phyloP scores from a whole-genome alignment of 1,140 invertebrate species.

The Pteromalus puparum region DNA sequence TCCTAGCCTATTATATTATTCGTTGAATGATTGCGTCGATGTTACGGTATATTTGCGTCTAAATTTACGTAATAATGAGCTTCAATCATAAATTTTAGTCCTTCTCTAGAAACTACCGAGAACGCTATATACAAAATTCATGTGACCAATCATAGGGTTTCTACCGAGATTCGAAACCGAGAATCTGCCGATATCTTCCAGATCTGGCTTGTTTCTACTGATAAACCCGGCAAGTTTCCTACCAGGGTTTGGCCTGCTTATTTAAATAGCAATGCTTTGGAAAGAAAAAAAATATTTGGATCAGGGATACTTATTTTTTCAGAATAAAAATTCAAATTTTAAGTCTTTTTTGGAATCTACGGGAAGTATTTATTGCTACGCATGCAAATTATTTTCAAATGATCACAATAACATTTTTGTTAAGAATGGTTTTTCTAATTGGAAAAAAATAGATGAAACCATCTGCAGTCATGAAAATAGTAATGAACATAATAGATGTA shows the following conservation, averaged over 20 bases:
- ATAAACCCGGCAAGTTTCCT: no score
- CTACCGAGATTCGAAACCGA: no score
- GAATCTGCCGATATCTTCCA: no score
- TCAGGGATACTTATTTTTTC: not conserved
- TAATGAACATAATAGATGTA: not conserved
- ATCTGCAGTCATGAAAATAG: slow-evolving; percentile 43
- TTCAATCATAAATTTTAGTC: no score
- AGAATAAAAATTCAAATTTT: slow-evolving; percentile 1
- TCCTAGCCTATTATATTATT: no score
- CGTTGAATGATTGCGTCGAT: no score
- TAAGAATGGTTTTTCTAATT: slow-evolving; percentile 47
- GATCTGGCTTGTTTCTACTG: no score
- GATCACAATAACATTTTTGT: slow-evolving; percentile 29
- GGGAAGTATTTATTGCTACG: slow-evolving; percentile 49
- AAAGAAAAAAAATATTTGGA: not conserved
- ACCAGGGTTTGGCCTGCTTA: not conserved
- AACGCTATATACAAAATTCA: no score
- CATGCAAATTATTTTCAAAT: slow-evolving; percentile 44
- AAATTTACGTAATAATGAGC: no score
- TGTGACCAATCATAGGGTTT: no score
- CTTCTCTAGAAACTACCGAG: no score
- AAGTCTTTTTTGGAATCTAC: slow-evolving; percentile 47
- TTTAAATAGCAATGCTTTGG: not conserved
- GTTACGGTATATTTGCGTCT: no score
- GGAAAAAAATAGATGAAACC: slow-evolving; percentile 33